These are phyloP conservation scores for Chrysochloris asiatica DNA, from an alignment of 2,113 vertebrate genomes.

Conservation along the genomic window DNA sequence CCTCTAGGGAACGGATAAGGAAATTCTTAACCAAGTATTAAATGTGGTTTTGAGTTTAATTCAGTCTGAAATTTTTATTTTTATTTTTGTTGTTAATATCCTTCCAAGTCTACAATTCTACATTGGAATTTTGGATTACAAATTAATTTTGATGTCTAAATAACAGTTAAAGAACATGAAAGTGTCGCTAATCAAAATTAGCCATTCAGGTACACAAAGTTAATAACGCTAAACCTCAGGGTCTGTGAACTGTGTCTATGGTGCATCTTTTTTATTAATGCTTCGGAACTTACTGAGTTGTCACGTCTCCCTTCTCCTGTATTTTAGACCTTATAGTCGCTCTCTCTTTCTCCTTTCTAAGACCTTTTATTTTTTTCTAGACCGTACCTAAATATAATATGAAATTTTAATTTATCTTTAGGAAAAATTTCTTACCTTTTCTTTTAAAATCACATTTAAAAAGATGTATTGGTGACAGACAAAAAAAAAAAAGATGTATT, in stretches of 20 bases:
- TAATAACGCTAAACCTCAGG: background rate
- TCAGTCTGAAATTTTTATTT: slow-evolving; percentile 4
- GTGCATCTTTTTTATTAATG: background rate
- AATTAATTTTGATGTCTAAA: slow-evolving; percentile 22
- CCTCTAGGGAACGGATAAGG: background rate
- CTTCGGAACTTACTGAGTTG: background rate
- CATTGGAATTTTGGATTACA: too few relatives aligned
- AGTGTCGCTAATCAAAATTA: background rate
- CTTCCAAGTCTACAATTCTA: background rate
- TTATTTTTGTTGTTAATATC: slow-evolving; percentile 49
- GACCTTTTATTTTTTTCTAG: background rate
- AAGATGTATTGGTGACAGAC: too few relatives aligned
- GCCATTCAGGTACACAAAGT: background rate
- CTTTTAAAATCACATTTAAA: slow-evolving; percentile 41
- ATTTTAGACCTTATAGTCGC: slow-evolving; percentile 16
- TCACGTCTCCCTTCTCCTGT: background rate
- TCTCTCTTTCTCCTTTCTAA: background rate
- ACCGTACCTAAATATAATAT: background rate
- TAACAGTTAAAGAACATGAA: slow-evolving; percentile 26
- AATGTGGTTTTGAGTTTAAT: background rate
- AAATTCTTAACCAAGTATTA: slow-evolving; percentile 32
- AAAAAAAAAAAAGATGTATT: background rate
- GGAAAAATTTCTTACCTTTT: background rate
- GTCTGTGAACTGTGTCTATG: background rate
- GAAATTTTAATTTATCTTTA: slow-evolving; percentile 9